A percentile compares a stretch with the other conserved stretches of the same genome.
These are phyloP conservation scores for Ageneiosus marmoratus DNA, from an alignment of 2,113 vertebrate genomes.

Conservation along the genomic window DNA sequence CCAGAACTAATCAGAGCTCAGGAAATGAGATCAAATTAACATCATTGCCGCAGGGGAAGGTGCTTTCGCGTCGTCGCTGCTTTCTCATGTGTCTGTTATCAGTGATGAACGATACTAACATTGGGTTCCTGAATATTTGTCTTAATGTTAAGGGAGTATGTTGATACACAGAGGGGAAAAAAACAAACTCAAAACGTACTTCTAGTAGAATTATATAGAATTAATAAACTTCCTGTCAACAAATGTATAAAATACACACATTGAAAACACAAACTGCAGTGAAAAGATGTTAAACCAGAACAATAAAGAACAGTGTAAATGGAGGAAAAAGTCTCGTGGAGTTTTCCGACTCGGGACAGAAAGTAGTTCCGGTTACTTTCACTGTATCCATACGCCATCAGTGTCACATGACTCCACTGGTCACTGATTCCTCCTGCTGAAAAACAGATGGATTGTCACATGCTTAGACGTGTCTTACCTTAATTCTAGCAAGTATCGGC, in stretches of 20 bases:
- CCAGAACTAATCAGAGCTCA: slow-evolving; percentile 76
- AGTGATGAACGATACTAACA: no score
- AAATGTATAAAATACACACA: neutral
- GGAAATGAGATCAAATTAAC: slow-evolving; percentile 73
- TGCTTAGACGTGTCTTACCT: neutral
- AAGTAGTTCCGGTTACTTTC: neutral
- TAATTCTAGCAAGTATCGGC: neutral
- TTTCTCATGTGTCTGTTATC: neutral
- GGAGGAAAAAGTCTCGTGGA: neutral
- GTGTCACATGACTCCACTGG: neutral
- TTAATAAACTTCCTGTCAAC: neutral
- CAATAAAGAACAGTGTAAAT: neutral
- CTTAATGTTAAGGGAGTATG: neutral
- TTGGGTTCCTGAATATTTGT: neutral
- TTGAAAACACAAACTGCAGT: neutral
- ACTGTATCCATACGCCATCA: neutral
- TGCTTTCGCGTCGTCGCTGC: neutral
- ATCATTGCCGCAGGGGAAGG: slow-evolving; percentile 37
- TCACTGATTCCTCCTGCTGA: neutral
- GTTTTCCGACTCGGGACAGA: neutral
- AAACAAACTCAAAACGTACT: neutral
- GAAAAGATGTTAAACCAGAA: neutral
- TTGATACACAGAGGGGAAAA: neutral
- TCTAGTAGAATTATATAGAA: neutral
- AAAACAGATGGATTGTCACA: neutral